Evolutionary conservation across 2,113 vertebrate genomes (phyloP).

Genomic region (Cnemophilus loriae): DNA sequence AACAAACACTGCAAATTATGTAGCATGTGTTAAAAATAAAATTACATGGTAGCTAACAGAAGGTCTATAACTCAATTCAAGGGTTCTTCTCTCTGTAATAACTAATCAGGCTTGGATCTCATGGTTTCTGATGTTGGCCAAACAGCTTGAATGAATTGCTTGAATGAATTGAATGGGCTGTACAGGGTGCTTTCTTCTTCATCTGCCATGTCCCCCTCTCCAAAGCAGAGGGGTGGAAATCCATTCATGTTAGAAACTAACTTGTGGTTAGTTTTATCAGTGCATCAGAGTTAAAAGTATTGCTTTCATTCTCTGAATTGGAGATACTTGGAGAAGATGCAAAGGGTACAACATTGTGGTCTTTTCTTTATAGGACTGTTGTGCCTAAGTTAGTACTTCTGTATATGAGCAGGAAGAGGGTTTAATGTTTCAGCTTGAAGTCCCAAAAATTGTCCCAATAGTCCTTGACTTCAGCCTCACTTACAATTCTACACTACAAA

Average conservation of each 20-base stretch:
- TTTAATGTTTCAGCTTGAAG: not conserved
- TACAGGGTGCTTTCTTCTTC: not conserved
- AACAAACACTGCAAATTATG: not conserved
- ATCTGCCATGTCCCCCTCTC: not conserved
- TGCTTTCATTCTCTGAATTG: not conserved
- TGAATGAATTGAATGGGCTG: not conserved
- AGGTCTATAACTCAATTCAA: not conserved
- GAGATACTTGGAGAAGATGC: not conserved
- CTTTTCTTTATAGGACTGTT: not conserved
- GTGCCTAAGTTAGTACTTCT: not conserved
- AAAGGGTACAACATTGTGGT: not conserved
- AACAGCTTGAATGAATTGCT: constrained; percentile 3
- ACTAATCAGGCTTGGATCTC: not conserved
- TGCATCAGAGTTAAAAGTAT: not conserved
- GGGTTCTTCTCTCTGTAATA: not conserved
- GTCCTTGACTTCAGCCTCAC: not conserved
- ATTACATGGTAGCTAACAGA: not conserved
- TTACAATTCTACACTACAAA: not conserved
- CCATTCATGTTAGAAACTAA: not conserved
- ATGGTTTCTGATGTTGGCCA: not conserved
- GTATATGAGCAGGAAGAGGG: not conserved
- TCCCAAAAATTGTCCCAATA: rapidly evolving
- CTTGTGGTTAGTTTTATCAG: not conserved
- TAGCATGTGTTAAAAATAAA: constrained; percentile 38
- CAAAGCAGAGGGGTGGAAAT: not conserved